Base-by-base conservation (phyloP, 2,797 vertebrate genomes). In the Phoebastria nigripes region DNA sequence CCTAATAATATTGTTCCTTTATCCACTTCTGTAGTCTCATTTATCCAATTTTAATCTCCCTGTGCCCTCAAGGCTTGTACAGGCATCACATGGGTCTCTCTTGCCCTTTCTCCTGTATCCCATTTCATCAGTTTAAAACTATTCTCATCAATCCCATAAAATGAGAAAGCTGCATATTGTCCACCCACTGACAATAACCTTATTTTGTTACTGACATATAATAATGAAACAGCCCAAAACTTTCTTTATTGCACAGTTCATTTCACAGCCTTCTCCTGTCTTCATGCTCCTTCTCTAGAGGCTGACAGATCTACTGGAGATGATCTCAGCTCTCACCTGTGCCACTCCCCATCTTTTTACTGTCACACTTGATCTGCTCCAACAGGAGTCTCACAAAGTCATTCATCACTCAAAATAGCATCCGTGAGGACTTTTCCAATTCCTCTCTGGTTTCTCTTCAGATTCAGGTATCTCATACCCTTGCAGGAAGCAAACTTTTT, bases 11-110 rank as follows among this genome's bases (percentile, higher is more conserved):
- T 31, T 21, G 8, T 54, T 89, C 37, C 44, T 91, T 96, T 78
- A 78, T 35, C 41, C 56, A 52, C 29, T 76, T 81, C 44, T 59
- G 44, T 35, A 71, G 67, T 49, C 71, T 95, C 89, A 95, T 92
- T 95, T 95, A 70, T 92, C 87, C 83, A 77, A 2, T 90, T 97
- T 93, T 90, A 84, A 95, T 92, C 77, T 94, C 41, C 67, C 52
- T 56, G 59, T 89, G 74, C 74, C 78, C 59, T 87, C 81, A 77
- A 90, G 87, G 70, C 63, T 93, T 84, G 46, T 47, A 49, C 25
- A 73, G 55, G 47, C 67, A 41, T 31, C 52, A 61, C 59, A 25
- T 29, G 37, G 28, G 39, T 77, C 28, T 90, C 46, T 71, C 59
- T 66, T 59, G n/a, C 37, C 56, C 78, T 55, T 73, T 80, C 41